A percentile compares a stretch with the other conserved stretches of the same genome.
Evolutionary conservation across 2,888 invertebrate species (phyloP).

Genomic region (Enoplolaimus lenunculus): DNA sequence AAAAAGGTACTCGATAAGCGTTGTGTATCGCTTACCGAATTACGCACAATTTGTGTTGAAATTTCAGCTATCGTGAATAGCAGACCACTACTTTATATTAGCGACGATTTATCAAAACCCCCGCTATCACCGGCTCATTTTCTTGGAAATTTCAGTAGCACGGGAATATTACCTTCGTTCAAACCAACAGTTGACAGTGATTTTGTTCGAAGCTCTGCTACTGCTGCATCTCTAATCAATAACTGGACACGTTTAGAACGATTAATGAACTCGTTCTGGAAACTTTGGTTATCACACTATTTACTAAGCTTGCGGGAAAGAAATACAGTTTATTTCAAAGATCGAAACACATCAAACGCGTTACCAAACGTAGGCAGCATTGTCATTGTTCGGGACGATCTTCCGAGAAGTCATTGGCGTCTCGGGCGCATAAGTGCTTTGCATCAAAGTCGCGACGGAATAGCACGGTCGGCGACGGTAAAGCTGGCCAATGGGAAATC

Average conservation of each 20-base stretch:
- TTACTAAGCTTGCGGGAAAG: constrained; percentile 1
- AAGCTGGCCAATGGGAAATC: neutral
- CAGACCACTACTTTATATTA: neutral
- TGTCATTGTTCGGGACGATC: neutral
- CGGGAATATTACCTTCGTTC: neutral
- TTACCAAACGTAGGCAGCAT: neutral
- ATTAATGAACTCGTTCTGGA: constrained; percentile 4
- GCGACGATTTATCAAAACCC: neutral
- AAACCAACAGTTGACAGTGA: neutral
- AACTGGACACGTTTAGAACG: neutral
- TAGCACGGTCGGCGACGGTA: neutral
- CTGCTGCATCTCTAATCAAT: neutral
- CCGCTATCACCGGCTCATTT: neutral
- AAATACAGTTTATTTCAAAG: neutral
- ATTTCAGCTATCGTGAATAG: neutral
- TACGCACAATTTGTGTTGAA: neutral
- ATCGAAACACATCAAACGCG: neutral
- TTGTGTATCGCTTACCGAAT: neutral
- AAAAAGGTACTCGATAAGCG: neutral
- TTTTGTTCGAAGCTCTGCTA: neutral
- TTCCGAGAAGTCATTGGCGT: neutral
- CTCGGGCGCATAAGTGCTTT: neutral
- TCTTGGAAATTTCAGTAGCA: neutral
- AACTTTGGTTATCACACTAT: neutral
- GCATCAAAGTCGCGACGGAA: neutral